Percentiles rank a stretch among this genome's conserved stretches.
phyloP scores from a whole-genome alignment of 1,140 invertebrate genomes.

The Diabrotica virgifera region DNA sequence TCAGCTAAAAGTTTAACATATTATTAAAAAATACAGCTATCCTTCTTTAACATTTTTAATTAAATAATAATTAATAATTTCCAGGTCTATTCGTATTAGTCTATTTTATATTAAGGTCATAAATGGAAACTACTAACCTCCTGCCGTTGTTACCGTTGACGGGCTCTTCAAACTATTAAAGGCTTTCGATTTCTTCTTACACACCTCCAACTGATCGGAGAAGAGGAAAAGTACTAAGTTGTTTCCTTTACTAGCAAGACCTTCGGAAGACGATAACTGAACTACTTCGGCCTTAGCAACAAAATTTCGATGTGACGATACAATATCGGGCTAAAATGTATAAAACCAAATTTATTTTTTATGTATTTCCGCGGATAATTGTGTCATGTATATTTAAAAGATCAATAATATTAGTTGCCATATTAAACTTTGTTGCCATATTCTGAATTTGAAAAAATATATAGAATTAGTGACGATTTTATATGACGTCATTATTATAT shows the following conservation, averaged over 20 bases:
- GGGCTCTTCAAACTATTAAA: conserved; percentile 70
- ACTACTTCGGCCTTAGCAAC: conserved; percentile 84
- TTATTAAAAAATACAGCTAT: too few species aligned
- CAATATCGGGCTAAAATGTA: conserved; percentile 67
- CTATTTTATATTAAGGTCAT: background rate
- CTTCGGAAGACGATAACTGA: conserved; percentile 73
- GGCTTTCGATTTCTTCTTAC: conserved; percentile 79
- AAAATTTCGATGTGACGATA: conserved; percentile 89
- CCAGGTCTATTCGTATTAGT: background rate
- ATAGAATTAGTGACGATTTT: too few species aligned
- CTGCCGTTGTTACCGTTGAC: conserved; percentile 13
- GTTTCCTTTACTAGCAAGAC: conserved; percentile 78
- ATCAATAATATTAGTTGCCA: too few species aligned
- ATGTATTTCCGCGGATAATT: too few species aligned
- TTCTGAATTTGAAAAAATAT: too few species aligned
- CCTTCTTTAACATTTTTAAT: too few species aligned
- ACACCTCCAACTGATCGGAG: conserved; percentile 90
- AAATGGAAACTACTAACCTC: conserved; percentile 10
- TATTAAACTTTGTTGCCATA: too few species aligned
- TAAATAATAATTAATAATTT: too few species aligned
- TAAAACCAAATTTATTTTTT: too few species aligned
- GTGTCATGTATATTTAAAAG: too few species aligned
- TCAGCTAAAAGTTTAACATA: too few species aligned
- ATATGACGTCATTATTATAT: too few species aligned
- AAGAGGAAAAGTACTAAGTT: conserved; percentile 88